Percentiles rank a stretch among this genome's conserved stretches.
Conservation (phyloP, 2,888 invertebrate genomes). For the Tuta absoluta region DNA sequence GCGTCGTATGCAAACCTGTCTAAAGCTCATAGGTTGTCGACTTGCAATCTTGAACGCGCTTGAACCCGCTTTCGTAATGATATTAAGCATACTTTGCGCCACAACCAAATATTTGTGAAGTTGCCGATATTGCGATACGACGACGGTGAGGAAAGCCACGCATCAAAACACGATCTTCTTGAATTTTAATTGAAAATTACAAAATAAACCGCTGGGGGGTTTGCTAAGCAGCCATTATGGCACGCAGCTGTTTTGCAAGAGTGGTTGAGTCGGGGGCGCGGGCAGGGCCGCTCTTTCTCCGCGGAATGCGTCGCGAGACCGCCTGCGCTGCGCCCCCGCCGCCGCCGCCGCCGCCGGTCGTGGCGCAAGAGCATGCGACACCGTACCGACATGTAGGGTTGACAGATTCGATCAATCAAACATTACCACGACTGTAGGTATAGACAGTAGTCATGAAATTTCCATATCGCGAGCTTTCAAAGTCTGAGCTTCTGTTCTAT, state of each 20-base stretch:
- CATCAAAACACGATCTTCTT: conserved; percentile 54
- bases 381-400: conserved; percentile 4
- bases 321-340: conserved; percentile 28
- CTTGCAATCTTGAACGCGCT: conserved; percentile 21
- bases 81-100: conserved; percentile 30
- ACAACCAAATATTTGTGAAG: conserved; percentile 42
- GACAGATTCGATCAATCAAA: conserved; percentile 10
- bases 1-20: not conserved
- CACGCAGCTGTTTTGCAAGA: conserved; percentile 57
- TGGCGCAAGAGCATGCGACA: conserved; percentile 33
- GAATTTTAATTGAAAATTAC: conserved; percentile 70
- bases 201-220: conserved; percentile 59
- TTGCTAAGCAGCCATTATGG: conserved; percentile 61
- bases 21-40: conserved; percentile 2
- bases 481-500: not conserved
- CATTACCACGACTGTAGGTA: not conserved
- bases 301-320: conserved; percentile 57
- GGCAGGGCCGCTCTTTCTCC: conserved; percentile 70
- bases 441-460: not conserved
- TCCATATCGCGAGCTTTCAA: not conserved
- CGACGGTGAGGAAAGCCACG: conserved; percentile 51
- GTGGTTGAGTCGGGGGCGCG: conserved; percentile 45
- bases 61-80: conserved; percentile 26
- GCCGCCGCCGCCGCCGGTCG: conserved; percentile 25
- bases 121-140: conserved; percentile 49